Base-by-base conservation (phyloP, 2,113 vertebrate genomes). In the Ammodytes marinus region DNA sequence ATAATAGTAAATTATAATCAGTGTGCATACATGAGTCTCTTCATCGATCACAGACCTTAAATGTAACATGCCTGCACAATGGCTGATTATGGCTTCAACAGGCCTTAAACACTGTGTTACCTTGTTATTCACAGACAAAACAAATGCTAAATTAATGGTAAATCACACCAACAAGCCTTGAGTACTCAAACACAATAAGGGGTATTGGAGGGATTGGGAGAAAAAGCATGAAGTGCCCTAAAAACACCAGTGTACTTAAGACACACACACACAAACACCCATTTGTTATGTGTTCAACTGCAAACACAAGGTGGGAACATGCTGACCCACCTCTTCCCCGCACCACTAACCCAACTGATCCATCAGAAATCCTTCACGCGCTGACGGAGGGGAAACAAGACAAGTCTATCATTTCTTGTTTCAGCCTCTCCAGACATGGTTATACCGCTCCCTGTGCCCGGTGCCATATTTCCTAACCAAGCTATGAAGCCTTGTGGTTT, bases 361-460 rank as follows among this genome's bases (percentile, higher is more conserved):
- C 72, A 45, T 74, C 55, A 75, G 69, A 82, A 83, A 85, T 55
- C 77, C 54, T 61, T 40, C 52, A 60, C 45, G 50, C 10, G 35
- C 75, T 77, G 76, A 82, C 69, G 6, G 66, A 85, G 40, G 59
- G 55, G 72, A 78, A 87, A 90, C 76, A 87, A 86, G 86, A 84
- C 81, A 69, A 81, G 71, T 85, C 73, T 79, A 54, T 45, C 4
- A 37, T 53, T 68, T 83, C 71, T 74, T 77, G 77, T 85, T 83
- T 83, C 74, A 87, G 71, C 61, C 65, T 73, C 69, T 83, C 35
- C 47, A 72, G 66, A 84, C 69, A 53, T 14, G 17, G 60, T 74
- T 76, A 82, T 65, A 77, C 79, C 61, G 47, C 59, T 49, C 69
- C 52, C 74, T 72, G 73, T 59, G 58, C 72, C 69, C 27, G 35